Evolutionary conservation across 2,888 invertebrate genomes (phyloP).

Genomic region (Chrysodeixis includens): DNA sequence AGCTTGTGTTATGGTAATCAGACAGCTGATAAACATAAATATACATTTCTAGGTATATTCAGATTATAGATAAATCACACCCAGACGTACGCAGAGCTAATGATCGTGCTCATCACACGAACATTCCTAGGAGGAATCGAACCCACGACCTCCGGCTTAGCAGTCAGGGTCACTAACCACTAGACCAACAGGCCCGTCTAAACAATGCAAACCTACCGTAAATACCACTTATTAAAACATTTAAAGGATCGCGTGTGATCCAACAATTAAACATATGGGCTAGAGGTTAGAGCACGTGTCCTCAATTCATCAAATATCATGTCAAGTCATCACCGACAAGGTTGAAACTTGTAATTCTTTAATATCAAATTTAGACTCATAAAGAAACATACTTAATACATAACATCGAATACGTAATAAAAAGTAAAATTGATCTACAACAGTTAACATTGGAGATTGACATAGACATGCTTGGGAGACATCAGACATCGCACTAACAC

Average conservation of each 20-base stretch:
- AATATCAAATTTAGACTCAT: neutral
- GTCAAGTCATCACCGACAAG: neutral
- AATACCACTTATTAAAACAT: neutral
- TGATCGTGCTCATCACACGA: too few species aligned
- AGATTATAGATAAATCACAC: too few species aligned
- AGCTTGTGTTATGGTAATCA: too few species aligned
- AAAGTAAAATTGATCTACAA: neutral
- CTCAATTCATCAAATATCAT: neutral
- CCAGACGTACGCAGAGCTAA: too few species aligned
- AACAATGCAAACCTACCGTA: constrained; percentile 43
- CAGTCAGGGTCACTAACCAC: too few species aligned
- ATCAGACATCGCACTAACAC: constrained; percentile 3
- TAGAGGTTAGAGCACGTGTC: neutral
- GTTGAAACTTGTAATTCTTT: neutral
- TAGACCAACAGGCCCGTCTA: too few species aligned
- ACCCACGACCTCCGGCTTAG: too few species aligned
- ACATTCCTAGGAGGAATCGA: too few species aligned
- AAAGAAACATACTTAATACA: neutral
- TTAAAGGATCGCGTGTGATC: neutral
- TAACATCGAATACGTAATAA: neutral
- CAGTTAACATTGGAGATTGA: neutral
- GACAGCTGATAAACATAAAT: too few species aligned
- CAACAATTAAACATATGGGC: neutral
- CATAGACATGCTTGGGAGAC: neutral
- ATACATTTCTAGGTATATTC: too few species aligned